Conservation (phyloP, 2,797 vertebrate species). For the Cephalopachus bancanus region DNA sequence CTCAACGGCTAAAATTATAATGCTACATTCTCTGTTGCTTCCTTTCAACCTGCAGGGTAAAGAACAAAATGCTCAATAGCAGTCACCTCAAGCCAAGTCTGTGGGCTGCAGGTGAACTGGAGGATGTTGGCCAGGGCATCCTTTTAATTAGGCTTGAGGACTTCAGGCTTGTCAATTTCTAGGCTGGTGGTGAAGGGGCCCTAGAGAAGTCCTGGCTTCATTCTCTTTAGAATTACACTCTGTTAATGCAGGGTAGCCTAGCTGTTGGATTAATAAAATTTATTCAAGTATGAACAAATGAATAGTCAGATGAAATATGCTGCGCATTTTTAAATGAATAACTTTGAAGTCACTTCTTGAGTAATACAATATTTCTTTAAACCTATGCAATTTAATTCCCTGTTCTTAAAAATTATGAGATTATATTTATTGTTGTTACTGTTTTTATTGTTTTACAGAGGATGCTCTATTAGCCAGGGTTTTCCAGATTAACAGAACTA, state of each 20-base stretch:
- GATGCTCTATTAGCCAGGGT: background rate
- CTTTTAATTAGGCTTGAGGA: background rate
- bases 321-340: constrained; percentile 22
- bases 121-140: accelerated
- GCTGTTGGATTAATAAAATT: background rate
- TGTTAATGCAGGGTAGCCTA: background rate
- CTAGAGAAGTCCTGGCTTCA: no score
- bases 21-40: background rate
- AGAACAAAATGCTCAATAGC: background rate
- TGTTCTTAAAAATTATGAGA: background rate
- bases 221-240: background rate
- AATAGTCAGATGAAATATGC: background rate
- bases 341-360: background rate
- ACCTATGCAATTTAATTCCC: background rate
- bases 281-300: background rate
- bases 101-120: background rate
- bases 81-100: background rate
- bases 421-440: background rate
- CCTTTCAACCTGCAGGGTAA: background rate
- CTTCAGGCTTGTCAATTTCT: background rate
- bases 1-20: background rate
- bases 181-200: background rate
- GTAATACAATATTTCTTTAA: constrained; percentile 36
- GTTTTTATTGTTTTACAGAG: background rate
- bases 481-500: background rate